Evolutionary conservation across 2,113 vertebrate species (phyloP).

Genomic region (Mola mola): DNA sequence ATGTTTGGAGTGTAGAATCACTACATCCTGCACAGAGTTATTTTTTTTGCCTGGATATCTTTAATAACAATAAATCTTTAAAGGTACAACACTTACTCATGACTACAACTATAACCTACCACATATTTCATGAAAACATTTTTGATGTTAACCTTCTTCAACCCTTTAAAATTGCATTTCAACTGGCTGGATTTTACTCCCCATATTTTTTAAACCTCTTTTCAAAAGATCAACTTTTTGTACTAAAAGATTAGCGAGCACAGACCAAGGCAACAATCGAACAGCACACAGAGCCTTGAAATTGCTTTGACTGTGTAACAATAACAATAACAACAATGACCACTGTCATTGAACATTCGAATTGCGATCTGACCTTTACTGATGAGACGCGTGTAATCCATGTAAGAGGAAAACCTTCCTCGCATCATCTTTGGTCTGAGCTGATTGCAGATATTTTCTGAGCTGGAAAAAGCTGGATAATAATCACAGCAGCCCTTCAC

Average conservation of each 20-base stretch:
- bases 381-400: conserved; percentile 39
- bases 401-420: conserved; percentile 20
- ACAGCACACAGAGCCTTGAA: conserved; percentile 17
- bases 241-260: conserved; percentile 33
- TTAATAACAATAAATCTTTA: background rate
- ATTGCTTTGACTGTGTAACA: conserved; percentile 47
- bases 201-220: background rate
- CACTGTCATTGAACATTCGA: conserved; percentile 37
- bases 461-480: conserved; percentile 17
- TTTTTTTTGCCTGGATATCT: background rate
- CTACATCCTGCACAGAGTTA: no score
- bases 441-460: conserved; percentile 44
- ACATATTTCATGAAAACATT: no score
- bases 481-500: conserved; percentile 35
- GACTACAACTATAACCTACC: background rate
- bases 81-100: background rate
- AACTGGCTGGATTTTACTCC: background rate
- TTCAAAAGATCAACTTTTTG: conserved; percentile 36
- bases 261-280: conserved; percentile 43
- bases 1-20: background rate
- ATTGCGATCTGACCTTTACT: conserved; percentile 45
- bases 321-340: conserved; percentile 32
- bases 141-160: no score
- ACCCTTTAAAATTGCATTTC: background rate
- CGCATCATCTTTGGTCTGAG: conserved; percentile 37